phyloP scores from a whole-genome alignment of 2,888 invertebrate species.

The Diachrysia chrysitis region DNA sequence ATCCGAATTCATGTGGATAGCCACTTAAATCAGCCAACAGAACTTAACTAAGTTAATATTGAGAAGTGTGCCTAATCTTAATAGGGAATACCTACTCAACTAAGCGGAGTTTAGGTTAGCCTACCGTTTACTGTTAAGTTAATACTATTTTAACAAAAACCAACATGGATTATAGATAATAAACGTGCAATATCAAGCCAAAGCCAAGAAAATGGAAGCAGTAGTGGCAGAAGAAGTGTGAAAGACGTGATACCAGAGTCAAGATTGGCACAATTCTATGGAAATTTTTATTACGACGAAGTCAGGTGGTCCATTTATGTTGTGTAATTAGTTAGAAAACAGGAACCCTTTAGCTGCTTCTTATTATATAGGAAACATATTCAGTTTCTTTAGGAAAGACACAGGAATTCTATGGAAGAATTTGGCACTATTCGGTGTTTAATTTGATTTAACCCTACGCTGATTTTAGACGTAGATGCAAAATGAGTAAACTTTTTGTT shows the following conservation, averaged over 20 bases:
- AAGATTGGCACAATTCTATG: conserved; percentile 89
- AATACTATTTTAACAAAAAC: conserved; percentile 8
- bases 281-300: conserved; percentile 89
- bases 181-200: conserved; percentile 73
- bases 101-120: too few species aligned
- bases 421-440: too few species aligned
- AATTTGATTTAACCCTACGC: too few species aligned
- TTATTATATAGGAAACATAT: too few species aligned
- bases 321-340: neutral
- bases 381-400: too few species aligned
- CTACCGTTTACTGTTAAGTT: too few species aligned
- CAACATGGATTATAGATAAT: conserved; percentile 65
- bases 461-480: too few species aligned
- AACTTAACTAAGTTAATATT: too few species aligned
- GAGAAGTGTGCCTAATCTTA: too few species aligned
- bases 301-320: conserved; percentile 34
- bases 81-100: too few species aligned
- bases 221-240: conserved; percentile 83
- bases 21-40: neutral
- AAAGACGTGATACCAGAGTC: conserved; percentile 91
- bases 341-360: neutral
- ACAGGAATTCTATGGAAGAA: neutral
- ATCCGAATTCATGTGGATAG: neutral
- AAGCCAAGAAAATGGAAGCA: conserved; percentile 79
- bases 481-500: too few species aligned